Evolutionary conservation across 1,140 invertebrate species (phyloP).

Genomic region (Pseudobourletiella spinata): DNA sequence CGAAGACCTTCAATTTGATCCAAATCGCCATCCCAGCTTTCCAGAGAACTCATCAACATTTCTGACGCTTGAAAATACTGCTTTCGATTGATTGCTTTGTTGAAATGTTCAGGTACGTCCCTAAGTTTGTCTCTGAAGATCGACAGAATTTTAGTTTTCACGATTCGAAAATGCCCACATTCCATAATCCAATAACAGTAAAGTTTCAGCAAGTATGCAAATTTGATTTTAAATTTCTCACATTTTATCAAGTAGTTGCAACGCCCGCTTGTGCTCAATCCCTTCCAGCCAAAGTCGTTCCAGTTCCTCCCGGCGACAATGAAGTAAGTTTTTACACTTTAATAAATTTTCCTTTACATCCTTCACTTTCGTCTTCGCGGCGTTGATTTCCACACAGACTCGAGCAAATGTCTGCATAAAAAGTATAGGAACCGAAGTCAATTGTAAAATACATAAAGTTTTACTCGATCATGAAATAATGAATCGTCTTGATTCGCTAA

Average conservation of each 20-base stretch:
- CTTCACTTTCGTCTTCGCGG: constrained; percentile 69
- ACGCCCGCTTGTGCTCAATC: constrained; percentile 81
- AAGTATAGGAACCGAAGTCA: background rate
- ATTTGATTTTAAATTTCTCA: no score
- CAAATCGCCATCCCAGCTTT: constrained; percentile 59
- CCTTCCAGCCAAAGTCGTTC: constrained; percentile 86
- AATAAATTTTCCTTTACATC: constrained; percentile 80
- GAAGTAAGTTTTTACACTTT: constrained; percentile 79
- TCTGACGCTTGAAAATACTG: constrained; percentile 80
- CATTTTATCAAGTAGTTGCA: constrained; percentile 81
- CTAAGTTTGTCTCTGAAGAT: constrained; percentile 60
- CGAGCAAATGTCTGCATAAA: constrained; percentile 60
- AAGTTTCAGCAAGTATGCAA: no score
- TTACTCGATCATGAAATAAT: background rate
- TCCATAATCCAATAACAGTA: background rate
- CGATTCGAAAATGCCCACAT: background rate
- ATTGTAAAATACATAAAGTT: background rate
- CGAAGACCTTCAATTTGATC: constrained; percentile 69
- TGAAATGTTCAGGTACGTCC: constrained; percentile 66
- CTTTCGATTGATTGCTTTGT: constrained; percentile 58
- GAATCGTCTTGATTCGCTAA: constrained; percentile 37
- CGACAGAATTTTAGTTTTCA: no score
- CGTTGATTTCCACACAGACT: constrained; percentile 65
- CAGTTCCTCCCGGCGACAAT: constrained; percentile 85
- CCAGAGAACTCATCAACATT: constrained; percentile 59